Conservation (phyloP, 2,888 invertebrate species). For the Bursaphelenchus okinawaensis region DNA sequence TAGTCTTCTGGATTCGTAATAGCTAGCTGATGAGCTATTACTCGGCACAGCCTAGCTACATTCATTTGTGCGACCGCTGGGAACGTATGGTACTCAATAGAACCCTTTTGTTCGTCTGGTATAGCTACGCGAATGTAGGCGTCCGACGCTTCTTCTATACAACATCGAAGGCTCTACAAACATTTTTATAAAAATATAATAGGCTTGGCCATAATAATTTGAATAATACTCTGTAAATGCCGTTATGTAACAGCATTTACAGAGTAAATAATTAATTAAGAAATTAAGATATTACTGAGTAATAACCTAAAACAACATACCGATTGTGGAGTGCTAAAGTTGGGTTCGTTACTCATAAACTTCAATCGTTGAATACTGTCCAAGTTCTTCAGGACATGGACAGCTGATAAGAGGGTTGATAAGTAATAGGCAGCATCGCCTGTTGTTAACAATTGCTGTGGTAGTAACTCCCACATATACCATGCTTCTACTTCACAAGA, state of each 20-base stretch:
- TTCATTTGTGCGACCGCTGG: slow-evolving; percentile 89
- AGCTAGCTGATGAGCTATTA: slow-evolving; percentile 83
- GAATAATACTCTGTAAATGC: neutral
- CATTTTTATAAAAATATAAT: neutral
- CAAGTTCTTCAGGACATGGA: slow-evolving; percentile 76
- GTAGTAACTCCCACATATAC: slow-evolving; percentile 87
- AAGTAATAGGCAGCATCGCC: slow-evolving; percentile 92
- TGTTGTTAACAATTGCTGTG: slow-evolving; percentile 71
- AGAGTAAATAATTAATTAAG: neutral
- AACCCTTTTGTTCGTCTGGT: slow-evolving; percentile 87
- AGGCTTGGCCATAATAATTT: neutral
- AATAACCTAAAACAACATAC: neutral
- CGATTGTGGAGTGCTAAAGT: slow-evolving; percentile 9
- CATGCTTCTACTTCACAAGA: slow-evolving; percentile 75
- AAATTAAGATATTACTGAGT: neutral
- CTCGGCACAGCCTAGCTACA: slow-evolving; percentile 81
- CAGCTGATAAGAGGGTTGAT: slow-evolving; percentile 85
- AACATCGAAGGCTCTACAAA: slow-evolving; percentile 25
- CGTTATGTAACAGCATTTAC: neutral
- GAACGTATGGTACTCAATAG: slow-evolving; percentile 79
- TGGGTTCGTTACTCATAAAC: slow-evolving; percentile 2
- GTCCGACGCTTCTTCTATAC: slow-evolving; percentile 26
- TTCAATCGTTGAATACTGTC: slow-evolving; percentile 43
- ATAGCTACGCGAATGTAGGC: slow-evolving; percentile 79
- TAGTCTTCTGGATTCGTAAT: slow-evolving; percentile 95